Conservation (phyloP, 2,888 invertebrate species). For the Pristionchus japonicus region DNA sequence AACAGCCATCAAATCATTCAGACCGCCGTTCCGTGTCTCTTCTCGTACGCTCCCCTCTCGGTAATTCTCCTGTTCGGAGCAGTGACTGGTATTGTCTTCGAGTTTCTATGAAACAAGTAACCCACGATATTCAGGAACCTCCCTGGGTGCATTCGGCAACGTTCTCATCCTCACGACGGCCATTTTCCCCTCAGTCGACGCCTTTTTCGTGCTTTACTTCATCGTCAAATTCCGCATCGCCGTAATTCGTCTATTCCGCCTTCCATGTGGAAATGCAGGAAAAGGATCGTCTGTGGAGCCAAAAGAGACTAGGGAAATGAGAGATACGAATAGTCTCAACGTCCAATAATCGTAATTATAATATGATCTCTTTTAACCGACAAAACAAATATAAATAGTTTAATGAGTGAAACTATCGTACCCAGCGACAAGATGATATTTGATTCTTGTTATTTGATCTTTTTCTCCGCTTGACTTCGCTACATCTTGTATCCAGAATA, state of each 20-base stretch:
- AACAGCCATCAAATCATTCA: too few relatives aligned
- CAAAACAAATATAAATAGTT: too few relatives aligned
- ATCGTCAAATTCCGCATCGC: background rate
- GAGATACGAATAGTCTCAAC: background rate
- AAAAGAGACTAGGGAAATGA: background rate
- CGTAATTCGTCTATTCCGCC: background rate
- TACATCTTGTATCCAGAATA: background rate
- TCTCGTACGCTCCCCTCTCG: constrained; percentile 3
- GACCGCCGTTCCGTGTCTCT: background rate
- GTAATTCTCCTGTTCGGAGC: background rate
- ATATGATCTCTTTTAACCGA: too few relatives aligned
- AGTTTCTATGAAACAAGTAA: background rate
- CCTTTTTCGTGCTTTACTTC: constrained; percentile 4
- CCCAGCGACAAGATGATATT: too few relatives aligned
- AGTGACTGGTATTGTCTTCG: background rate
- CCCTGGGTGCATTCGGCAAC: constrained; percentile 1
- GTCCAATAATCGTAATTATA: too few relatives aligned
- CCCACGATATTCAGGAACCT: background rate
- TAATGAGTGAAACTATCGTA: too few relatives aligned
- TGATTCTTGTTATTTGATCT: background rate
- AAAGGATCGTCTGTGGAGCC: background rate
- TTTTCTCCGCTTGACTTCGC: too few relatives aligned
- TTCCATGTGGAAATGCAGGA: background rate
- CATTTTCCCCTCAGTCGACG: constrained; percentile 13
- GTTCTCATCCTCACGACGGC: background rate